phyloP scores from a whole-genome alignment of 2,888 invertebrate species.

The Zaprionus obscuricornis region DNA sequence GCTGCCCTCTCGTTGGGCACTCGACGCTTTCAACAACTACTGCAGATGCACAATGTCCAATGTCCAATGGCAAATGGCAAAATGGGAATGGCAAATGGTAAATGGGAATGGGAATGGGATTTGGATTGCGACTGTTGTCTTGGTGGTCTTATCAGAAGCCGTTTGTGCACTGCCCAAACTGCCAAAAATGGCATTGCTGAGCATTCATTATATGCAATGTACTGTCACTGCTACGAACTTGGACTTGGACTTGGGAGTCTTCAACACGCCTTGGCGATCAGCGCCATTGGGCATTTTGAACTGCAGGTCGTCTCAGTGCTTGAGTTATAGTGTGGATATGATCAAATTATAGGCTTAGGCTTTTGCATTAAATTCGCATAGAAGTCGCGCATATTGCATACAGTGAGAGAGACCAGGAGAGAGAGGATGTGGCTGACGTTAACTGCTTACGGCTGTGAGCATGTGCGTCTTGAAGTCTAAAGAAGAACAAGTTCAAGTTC shows the following conservation, averaged over 20 bases:
- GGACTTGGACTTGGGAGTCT: too few species aligned
- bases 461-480: constrained; percentile 32
- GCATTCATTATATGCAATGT: constrained; percentile 69
- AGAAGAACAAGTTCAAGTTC: too few species aligned
- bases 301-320: too few species aligned
- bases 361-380: constrained; percentile 74
- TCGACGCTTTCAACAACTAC: constrained; percentile 78
- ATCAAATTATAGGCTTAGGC: constrained; percentile 77
- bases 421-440: constrained; percentile 17
- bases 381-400: too few species aligned
- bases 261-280: constrained; percentile 33
- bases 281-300: constrained; percentile 73
- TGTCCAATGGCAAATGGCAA: background rate
- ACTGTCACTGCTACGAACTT: constrained; percentile 52
- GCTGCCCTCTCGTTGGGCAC: constrained; percentile 60
- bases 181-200: constrained; percentile 77
- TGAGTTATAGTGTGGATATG: constrained; percentile 80
- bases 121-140: constrained; percentile 1
- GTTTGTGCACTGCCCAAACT: constrained; percentile 70
- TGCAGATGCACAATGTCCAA: constrained; percentile 22
- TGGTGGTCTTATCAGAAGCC: constrained; percentile 83
- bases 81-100: too few species aligned
- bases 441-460: constrained; percentile 32
- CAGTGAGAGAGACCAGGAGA: too few species aligned
- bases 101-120: background rate